Conservation (phyloP, 2,113 vertebrate genomes). For the Apodemus sylvaticus region DNA sequence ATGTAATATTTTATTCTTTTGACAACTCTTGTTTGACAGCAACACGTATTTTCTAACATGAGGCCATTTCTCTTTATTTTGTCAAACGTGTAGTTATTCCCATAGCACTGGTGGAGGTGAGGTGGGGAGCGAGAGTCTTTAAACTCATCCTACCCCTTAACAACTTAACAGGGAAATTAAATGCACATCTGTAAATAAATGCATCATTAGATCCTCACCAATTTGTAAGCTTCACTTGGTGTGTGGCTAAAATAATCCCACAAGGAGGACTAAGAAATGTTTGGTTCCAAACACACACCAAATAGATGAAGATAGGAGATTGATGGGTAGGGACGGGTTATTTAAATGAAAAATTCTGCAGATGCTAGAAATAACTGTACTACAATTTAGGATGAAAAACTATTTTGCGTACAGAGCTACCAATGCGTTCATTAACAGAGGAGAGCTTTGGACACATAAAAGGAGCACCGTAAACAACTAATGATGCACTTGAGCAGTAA, state of each 20-base stretch:
- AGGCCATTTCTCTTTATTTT: slow-evolving; percentile 73
- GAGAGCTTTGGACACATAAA: slow-evolving; percentile 87
- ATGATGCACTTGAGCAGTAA: slow-evolving; percentile 91
- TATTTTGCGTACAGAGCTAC: slow-evolving; percentile 82
- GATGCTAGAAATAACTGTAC: slow-evolving; percentile 58
- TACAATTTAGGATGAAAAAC: slow-evolving; percentile 65
- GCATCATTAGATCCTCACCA: slow-evolving; percentile 92
- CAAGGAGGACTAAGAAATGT: slow-evolving; percentile 83
- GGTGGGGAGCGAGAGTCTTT: slow-evolving; percentile 48
- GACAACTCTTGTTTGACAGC: slow-evolving; percentile 49
- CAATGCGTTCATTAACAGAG: slow-evolving; percentile 83
- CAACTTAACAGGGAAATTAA: slow-evolving; percentile 84
- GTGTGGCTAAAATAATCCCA: slow-evolving; percentile 88
- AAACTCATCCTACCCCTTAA: slow-evolving; percentile 72
- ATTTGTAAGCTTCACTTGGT: slow-evolving; percentile 89
- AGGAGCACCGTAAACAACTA: slow-evolving; percentile 88
- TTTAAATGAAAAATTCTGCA: slow-evolving; percentile 71
- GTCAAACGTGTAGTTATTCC: slow-evolving; percentile 65
- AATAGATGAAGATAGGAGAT: not conserved
- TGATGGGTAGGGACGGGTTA: slow-evolving; percentile 25
- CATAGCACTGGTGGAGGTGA: not conserved
- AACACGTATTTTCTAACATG: slow-evolving; percentile 58
- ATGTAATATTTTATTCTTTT: slow-evolving; percentile 56
- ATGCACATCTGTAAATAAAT: slow-evolving; percentile 93
- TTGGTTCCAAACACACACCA: slow-evolving; percentile 72